Base-by-base conservation (phyloP, 1,140 invertebrate genomes). In the Drosophila ficusphila region DNA sequence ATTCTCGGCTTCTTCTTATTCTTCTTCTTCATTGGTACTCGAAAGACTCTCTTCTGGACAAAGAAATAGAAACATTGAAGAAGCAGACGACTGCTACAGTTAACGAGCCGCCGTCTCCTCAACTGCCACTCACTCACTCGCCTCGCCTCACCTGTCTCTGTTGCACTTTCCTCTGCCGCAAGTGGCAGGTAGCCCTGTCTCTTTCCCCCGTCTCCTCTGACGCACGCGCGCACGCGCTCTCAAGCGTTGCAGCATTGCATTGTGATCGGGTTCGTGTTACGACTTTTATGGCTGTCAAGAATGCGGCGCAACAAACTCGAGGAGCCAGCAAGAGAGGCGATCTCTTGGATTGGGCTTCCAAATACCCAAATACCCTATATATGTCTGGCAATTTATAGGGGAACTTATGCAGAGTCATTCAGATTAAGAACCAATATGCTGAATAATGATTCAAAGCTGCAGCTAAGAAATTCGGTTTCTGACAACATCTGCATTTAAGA, bases 261-360 rank as follows among this genome's bases (percentile, higher is more conserved):
- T 65, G 70, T 71, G 67, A 44, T 49, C 65, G 52, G 54, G 48
- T 62, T 73, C 48, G 36, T 58, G 69, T 25, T 36, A 65, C 34
- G 12, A 47, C 44, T 79, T 76, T 86, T 72, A 85, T 79, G 81
- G 72, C 60, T 81, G 54, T 76, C 56, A 72, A 67, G 67, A 76
- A 86, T 85, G 79, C 76, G 69, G 41, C 21, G 69, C 54, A 71
- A 14, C 34, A 18, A 39, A 67, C 27, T 27, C 34, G 41, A 65
- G 42, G 54, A 58, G 49, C 29, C 48, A 25, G 11, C n/a, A 12
- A 25, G 25, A 19, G n/a, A 34, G 5, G 36, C 7, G 18, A n/a
- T 14, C 12, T 12, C 48, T n/a, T n/a, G 33, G 25, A 25, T 16
- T 12, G 12, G 12, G 23, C 3, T 27, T 4, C 23, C 42, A n/a